Percentiles rank a stretch among this genome's conserved stretches.
Evolutionary conservation across 37 sponge, comb jelly and placozoan genomes (phyloP).

Genomic region (Beroe forskalii): DNA sequence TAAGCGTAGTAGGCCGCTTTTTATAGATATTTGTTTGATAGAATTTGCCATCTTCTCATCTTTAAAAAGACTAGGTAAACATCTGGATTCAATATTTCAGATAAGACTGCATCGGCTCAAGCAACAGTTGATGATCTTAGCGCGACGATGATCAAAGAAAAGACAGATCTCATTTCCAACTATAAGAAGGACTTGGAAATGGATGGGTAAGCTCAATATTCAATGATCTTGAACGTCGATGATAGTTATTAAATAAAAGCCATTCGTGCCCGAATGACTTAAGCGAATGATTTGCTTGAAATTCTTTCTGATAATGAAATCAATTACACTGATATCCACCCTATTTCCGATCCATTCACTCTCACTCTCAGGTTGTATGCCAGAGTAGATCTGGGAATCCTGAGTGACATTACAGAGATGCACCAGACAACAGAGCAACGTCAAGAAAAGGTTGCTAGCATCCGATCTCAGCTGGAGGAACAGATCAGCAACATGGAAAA

Average conservation of each 20-base stretch:
- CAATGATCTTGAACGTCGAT: not conserved
- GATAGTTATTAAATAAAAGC: not conserved
- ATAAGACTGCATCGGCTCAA: not conserved
- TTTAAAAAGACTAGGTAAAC: too few relatives aligned
- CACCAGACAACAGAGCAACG: slow-evolving; percentile 59
- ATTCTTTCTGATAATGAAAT: too few relatives aligned
- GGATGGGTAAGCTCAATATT: slow-evolving; percentile 49
- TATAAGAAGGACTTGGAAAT: slow-evolving; percentile 59
- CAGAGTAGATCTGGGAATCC: slow-evolving; percentile 53
- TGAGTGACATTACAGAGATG: slow-evolving; percentile 52
- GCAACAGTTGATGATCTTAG: not conserved
- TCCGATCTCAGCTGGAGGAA: slow-evolving; percentile 47
- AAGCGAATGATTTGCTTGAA: too few relatives aligned
- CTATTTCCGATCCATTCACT: too few relatives aligned
- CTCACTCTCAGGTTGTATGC: slow-evolving; percentile 10
- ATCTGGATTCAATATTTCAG: too few relatives aligned
- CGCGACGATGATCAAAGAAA: not conserved
- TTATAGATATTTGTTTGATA: too few relatives aligned
- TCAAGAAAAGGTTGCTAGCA: slow-evolving; percentile 18
- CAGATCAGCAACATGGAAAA: slow-evolving; percentile 59
- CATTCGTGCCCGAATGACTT: too few relatives aligned
- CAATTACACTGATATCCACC: too few relatives aligned
- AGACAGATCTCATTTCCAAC: slow-evolving; percentile 32
- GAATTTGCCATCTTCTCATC: too few relatives aligned
- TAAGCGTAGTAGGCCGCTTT: too few relatives aligned